These are phyloP conservation scores for Chrysochloris asiatica DNA, from an alignment of 2,113 vertebrate genomes.

Conservation along the genomic window DNA sequence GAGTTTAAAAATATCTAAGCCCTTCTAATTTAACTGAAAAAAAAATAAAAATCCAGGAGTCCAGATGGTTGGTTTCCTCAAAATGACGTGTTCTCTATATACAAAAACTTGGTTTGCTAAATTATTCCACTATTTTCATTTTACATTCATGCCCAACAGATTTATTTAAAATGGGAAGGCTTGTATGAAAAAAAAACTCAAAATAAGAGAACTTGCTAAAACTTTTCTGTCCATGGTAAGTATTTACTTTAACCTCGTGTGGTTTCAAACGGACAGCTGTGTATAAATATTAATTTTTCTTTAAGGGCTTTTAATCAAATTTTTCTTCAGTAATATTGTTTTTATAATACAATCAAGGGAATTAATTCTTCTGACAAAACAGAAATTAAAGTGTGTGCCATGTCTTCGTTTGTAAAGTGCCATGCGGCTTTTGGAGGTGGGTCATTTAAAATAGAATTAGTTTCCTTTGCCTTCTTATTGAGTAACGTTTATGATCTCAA, in stretches of 20 bases:
- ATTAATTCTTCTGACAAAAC: slow-evolving; percentile 61
- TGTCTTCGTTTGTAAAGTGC: slow-evolving; percentile 15
- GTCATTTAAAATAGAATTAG: slow-evolving; percentile 22
- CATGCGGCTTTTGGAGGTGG: neutral
- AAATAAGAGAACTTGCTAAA: slow-evolving; percentile 28
- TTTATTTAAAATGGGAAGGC: slow-evolving; percentile 44
- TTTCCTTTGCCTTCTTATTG: neutral
- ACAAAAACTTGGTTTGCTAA: slow-evolving; percentile 55
- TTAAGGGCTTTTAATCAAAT: slow-evolving; percentile 69
- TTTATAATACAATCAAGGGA: slow-evolving; percentile 72
- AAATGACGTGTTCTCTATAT: neutral
- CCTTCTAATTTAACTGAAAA: neutral
- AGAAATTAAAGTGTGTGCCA: slow-evolving; percentile 54
- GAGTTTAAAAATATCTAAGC: neutral
- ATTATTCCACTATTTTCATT: slow-evolving; percentile 42
- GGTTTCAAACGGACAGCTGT: slow-evolving; percentile 79
- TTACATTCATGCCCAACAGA: slow-evolving; percentile 35
- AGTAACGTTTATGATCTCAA: neutral
- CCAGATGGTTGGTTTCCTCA: slow-evolving; percentile 1
- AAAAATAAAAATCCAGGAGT: neutral
- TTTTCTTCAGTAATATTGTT: slow-evolving; percentile 76
- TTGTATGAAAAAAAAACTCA: slow-evolving; percentile 13
- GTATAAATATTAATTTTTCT: slow-evolving; percentile 84
- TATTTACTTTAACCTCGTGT: slow-evolving; percentile 61
- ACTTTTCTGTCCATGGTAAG: slow-evolving; percentile 64